Evolutionary conservation across 2,888 invertebrate species (phyloP), one percentile per base, ranked within the genome.

Genomic region (Tipula vernalis): DNA sequence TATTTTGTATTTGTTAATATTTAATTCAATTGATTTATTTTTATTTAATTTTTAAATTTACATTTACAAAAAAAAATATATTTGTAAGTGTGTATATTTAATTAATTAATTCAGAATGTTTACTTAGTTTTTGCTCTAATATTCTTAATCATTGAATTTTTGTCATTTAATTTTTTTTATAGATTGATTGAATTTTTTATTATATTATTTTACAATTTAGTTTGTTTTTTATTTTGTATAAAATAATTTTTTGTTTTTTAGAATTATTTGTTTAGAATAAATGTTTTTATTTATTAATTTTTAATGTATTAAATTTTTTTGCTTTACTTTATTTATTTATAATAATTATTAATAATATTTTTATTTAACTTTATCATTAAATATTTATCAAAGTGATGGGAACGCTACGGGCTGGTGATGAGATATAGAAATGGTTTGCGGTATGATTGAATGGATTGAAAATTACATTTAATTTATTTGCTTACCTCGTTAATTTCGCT

Each of bases 11-110:
- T 51, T 15, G 15, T n/a, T 15, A 6, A 39, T 51, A 15, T 51
- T 71, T 71, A 71, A 71, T 18, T 71, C 28, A 71, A 71, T 71
- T 71, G 71, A 71, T 71, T 71, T 28, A 71, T 71, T 71, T 28
- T 51, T 57, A 57, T 57, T 57, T 57, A 71, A 10, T 28, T 28
- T 71, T 71, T 28, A 28, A 71, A 71, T 71, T 18, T 71, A 71
- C 71, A 71, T 71, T 71, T 71, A 71, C 71, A 71, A 71, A 71
- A 71, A 71, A 71, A 71, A 71, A 71, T 71, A 71, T 71, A 71
- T 18, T 10, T 71, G 28, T 28, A 71, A 28, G 18, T 71, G 28
- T 71, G 71, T 71, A 71, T 28, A 71, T 71, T 71, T 71, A 71
- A 71, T 71, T 51, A 51, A n/a, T 51, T 71, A 71, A 71, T 71